Evolutionary conservation across 2,888 invertebrate species (phyloP), one percentile per base, ranked within the genome.

Genomic region (Eucriotettix oculatus): DNA sequence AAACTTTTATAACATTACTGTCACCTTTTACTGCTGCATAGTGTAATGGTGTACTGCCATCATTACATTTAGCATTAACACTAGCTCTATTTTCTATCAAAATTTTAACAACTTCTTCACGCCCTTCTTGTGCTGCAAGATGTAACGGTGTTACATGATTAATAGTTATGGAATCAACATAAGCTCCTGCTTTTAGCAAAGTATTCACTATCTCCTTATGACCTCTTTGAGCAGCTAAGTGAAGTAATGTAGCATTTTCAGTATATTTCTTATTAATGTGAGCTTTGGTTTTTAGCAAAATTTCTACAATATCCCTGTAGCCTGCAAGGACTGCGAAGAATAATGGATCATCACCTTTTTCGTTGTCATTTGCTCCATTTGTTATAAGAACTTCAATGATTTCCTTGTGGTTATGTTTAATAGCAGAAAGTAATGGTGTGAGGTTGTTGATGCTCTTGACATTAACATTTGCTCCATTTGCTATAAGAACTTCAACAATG

Each of bases 81-180:
- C 64, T 58, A 10, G 64, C 63, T 14, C 56, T 58, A 9, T 63
- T 53, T 43, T 57, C 9, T 9, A 65, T n/a, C 16, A 66, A 54
- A 1, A 58, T 29, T 10, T 63, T 58, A 7, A 61, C 52, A n/a
- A 42, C 48, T 16, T 57, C 56, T 16, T 59, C 14, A 55, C 62
- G 48, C 48, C 59, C 60, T n/a, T 58, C 43, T 41, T 14, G n/a
- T 44, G 59, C 54, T 12, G 64, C 66, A n/a, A 58, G 12, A 60
- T 64, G 64, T 53, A 67, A 57, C 40, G 63, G 61, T 16, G 66
- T 66, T 10, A 58, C 43, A 11, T 59, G 57, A 12, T 54, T 42
- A 16, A 56, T 56, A 12, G 42, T 44, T 7, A 11, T 43, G 55
- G 41, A 55, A 57, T 62, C 44, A 62, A 63, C 56, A 56, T 56